These are phyloP conservation scores for Syritta pipiens DNA, from an alignment of 2,888 invertebrate genomes.

Conservation along the genomic window DNA sequence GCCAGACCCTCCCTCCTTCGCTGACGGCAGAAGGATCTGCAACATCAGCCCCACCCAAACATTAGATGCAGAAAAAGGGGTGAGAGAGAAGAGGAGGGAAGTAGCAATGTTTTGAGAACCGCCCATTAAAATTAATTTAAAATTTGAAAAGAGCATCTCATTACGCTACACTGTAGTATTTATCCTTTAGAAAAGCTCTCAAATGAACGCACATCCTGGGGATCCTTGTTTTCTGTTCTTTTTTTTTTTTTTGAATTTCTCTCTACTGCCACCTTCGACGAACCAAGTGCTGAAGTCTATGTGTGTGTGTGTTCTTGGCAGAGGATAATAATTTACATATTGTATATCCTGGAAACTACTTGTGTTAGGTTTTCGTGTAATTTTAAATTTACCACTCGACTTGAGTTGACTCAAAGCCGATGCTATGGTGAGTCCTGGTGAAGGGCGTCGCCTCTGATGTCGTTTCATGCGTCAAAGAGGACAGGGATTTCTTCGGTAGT, in stretches of 20 bases:
- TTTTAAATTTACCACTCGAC: not conserved
- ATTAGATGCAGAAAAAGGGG: not conserved
- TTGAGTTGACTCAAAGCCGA: constrained; percentile 5
- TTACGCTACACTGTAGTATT: constrained; percentile 56
- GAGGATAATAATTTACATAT: constrained; percentile 59
- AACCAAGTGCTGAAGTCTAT: no score
- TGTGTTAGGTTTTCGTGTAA: no score
- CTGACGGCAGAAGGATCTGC: constrained; percentile 9
- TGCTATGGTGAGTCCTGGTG: no score
- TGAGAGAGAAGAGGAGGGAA: no score
- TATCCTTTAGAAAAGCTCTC: constrained; percentile 53
- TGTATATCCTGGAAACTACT: constrained; percentile 45
- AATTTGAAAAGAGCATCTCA: constrained; percentile 67
- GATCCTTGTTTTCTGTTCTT: not conserved
- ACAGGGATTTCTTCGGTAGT: no score
- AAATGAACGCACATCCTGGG: constrained; percentile 53
- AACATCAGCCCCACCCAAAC: not conserved
- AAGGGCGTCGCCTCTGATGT: no score
- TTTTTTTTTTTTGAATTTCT: not conserved
- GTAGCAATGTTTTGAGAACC: constrained; percentile 45
- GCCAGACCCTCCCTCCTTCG: constrained; percentile 23
- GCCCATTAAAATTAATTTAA: constrained; percentile 67
- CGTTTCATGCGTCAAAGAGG: no score
- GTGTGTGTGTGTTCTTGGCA: constrained; percentile 13
- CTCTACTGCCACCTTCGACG: no score